Evolutionary conservation across 2,797 vertebrate species (phyloP), one percentile per base, ranked within the genome.

Genomic region (Pipistrellus nathusii): DNA sequence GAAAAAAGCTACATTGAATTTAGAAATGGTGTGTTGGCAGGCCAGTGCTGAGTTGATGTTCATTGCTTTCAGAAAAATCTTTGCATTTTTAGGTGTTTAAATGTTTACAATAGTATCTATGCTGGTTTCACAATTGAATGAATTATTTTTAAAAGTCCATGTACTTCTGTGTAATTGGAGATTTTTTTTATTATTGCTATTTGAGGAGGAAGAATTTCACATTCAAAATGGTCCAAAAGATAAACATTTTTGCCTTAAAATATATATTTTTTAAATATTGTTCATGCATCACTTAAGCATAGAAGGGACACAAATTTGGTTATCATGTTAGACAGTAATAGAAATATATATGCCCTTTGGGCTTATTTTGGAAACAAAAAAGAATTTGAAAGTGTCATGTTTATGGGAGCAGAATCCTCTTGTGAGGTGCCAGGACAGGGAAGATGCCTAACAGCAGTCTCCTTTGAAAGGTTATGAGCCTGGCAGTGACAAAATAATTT

Each of bases 311-410:
- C 83, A 89, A 88, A 64, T 5, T 48, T 85, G 73, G 64, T 78
- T 84, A 46, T 44, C 59, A 66, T 82, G 81, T 92, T 80, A 46
- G 46, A 90, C 78, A 90, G 48, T 18, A 75, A 78, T 41, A 55
- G 59, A 89, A 72, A 62, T 73, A 62, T 12, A 13, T 48, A 21
- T 77, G n/a, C 13, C 62, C 59, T 93, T 84, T 84, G 72, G 41
- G 55, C 4, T 94, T 85, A 83, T 86, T 82, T 94, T 88, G 53
- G 30, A 94, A 92, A 88, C 46, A 86, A 92, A 92, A 57, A 90
- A 64, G 44, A 92, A 59, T 68, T 95, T 53, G 59, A 84, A 92
- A 86, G 86, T 85, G 21, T 94, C 69, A 83, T 5, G 17, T 88
- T 90, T 73, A 20, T 82, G 85, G 92, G 8, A 91, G 32, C 46